phyloP scores from a whole-genome alignment of 1,140 invertebrate genomes.

The Hylyphantes graminicola region DNA sequence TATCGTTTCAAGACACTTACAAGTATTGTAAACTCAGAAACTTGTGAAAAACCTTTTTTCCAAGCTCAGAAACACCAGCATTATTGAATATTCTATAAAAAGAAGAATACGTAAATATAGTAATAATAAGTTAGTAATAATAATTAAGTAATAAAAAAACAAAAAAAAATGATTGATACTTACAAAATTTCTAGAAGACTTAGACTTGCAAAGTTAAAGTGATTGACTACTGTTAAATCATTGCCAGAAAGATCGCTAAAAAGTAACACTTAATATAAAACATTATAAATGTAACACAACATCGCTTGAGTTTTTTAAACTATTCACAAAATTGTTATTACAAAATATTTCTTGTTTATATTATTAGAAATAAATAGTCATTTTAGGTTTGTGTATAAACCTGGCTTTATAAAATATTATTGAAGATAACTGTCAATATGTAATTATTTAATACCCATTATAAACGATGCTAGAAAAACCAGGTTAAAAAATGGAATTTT shows the following conservation, averaged over 20 bases:
- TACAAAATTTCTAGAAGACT: slow-evolving; percentile 18
- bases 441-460: too few species aligned
- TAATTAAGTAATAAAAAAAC: not conserved
- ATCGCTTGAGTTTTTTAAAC: too few species aligned
- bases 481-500: too few species aligned
- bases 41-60: slow-evolving; percentile 42
- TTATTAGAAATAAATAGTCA: too few species aligned
- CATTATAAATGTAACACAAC: too few species aligned
- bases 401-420: too few species aligned
- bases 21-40: slow-evolving; percentile 11
- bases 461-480: too few species aligned
- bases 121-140: not conserved
- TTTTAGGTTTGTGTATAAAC: too few species aligned
- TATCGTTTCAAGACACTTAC: not conserved
- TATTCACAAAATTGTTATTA: too few species aligned
- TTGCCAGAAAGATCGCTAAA: slow-evolving; percentile 42
- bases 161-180: slow-evolving; percentile 11
- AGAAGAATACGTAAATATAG: not conserved
- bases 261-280: not conserved
- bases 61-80: slow-evolving; percentile 7
- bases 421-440: too few species aligned
- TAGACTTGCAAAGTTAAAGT: slow-evolving; percentile 14
- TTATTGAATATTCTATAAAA: slow-evolving; percentile 31
- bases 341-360: too few species aligned
- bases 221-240: not conserved